Evolutionary conservation across 2,888 invertebrate species (phyloP).

Genomic region (Melanostoma scalare): DNA sequence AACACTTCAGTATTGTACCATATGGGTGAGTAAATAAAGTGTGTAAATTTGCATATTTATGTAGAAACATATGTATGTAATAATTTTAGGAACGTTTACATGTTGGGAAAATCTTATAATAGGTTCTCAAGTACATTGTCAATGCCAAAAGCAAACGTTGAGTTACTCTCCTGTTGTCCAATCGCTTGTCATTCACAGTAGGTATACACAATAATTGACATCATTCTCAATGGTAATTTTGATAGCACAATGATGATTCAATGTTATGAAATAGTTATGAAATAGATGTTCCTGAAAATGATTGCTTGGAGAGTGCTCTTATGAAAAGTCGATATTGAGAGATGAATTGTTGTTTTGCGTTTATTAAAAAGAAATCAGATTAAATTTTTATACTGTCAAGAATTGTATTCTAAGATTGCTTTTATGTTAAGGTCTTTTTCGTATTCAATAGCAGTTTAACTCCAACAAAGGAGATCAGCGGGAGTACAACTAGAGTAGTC

Average conservation of each 20-base stretch:
- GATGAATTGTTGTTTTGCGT: too few species aligned
- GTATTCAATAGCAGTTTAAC: too few species aligned
- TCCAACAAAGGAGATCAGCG: too few species aligned
- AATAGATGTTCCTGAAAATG: too few species aligned
- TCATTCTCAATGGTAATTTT: neutral
- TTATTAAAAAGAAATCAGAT: too few species aligned
- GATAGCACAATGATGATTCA: neutral
- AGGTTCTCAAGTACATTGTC: conserved; percentile 32
- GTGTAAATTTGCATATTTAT: neutral
- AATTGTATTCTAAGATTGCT: too few species aligned
- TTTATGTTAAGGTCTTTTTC: too few species aligned
- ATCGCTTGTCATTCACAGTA: conserved; percentile 10
- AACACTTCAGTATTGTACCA: conserved; percentile 88
- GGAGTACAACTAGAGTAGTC: too few species aligned
- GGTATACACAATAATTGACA: neutral
- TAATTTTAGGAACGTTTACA: neutral
- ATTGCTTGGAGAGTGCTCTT: too few species aligned
- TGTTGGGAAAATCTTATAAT: conserved; percentile 13
- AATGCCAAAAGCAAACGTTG: conserved; percentile 43
- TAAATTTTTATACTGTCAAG: too few species aligned
- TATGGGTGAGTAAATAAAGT: conserved; percentile 87
- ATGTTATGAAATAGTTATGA: too few species aligned
- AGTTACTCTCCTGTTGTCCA: conserved; percentile 3
- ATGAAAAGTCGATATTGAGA: too few species aligned
- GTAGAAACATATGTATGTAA: conserved; percentile 3